These are phyloP conservation scores for Antigone vipio DNA, from an alignment of 2,113 vertebrate genomes.

Conservation along the genomic window DNA sequence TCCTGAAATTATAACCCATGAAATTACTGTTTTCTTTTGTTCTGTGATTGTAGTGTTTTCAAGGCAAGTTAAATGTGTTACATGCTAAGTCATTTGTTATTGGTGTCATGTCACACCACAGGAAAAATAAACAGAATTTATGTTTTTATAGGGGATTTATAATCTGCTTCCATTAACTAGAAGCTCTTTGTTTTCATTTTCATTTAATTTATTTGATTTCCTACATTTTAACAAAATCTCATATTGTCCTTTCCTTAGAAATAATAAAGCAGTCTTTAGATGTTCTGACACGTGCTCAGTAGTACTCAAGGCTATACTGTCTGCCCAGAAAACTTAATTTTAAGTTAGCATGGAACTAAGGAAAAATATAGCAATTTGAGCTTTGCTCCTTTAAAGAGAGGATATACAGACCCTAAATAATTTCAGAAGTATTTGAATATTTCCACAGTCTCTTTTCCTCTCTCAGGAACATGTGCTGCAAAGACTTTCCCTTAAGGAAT, in stretches of 20 bases:
- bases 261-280: neutral
- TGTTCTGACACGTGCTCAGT: neutral
- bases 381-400: neutral
- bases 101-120: neutral
- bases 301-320: neutral
- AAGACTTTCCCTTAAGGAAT: slow-evolving; percentile 4
- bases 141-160: neutral
- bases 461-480: neutral
- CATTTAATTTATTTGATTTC: slow-evolving; percentile 3
- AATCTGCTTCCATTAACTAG: neutral
- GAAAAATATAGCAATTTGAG: neutral
- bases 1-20: neutral
- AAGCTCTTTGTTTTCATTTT: slow-evolving; percentile 4
- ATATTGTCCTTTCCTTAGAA: neutral
- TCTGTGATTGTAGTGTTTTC: neutral
- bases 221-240: neutral
- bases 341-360: neutral
- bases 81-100: neutral
- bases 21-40: neutral
- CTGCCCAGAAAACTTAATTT: neutral
- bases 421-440: slow-evolving; percentile 14
- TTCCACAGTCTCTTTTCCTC: slow-evolving; percentile 17
- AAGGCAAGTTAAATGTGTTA: neutral
- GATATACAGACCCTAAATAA: neutral
- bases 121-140: neutral